Evolutionary conservation across 1,140 invertebrate species (phyloP).

Genomic region (Drosophila bifasciata): DNA sequence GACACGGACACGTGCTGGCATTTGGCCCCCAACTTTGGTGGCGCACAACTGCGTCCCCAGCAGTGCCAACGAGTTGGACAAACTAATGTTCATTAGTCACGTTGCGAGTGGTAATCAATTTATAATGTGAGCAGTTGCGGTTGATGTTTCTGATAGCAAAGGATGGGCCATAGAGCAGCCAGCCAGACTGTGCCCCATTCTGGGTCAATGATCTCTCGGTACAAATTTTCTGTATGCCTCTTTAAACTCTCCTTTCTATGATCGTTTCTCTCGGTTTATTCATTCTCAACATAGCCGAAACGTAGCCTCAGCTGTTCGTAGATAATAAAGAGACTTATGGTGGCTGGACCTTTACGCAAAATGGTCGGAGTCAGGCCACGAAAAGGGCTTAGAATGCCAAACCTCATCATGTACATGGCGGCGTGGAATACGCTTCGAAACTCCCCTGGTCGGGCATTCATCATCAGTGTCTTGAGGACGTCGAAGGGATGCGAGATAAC

Average conservation of each 20-base stretch:
- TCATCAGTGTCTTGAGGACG: conserved; percentile 52
- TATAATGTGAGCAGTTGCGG: conserved; percentile 73
- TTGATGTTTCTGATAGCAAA: conserved; percentile 51
- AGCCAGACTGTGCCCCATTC: neutral
- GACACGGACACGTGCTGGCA: conserved; percentile 64
- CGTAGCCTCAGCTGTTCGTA: conserved; percentile 53
- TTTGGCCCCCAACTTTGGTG: conserved; percentile 56
- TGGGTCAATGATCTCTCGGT: conserved; percentile 24
- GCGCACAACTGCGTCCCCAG: conserved; percentile 51
- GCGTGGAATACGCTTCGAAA: conserved; percentile 8
- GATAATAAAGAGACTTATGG: conserved; percentile 29
- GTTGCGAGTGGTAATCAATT: conserved; percentile 74
- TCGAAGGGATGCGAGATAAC: conserved; percentile 48
- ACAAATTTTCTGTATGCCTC: too few species aligned
- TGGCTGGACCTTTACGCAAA: neutral
- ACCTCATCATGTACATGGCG: conserved; percentile 36
- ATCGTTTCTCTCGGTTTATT: neutral
- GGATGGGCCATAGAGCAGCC: neutral
- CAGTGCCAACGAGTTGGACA: conserved; percentile 64
- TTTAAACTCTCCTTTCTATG: conserved; percentile 4
- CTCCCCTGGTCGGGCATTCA: conserved; percentile 40
- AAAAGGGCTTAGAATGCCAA: conserved; percentile 30
- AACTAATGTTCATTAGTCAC: conserved; percentile 78
- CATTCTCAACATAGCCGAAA: conserved; percentile 27
- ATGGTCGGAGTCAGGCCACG: conserved; percentile 44